Base-by-base conservation (phyloP, 2,113 vertebrate genomes). In the Petrocephalus zakoni region DNA sequence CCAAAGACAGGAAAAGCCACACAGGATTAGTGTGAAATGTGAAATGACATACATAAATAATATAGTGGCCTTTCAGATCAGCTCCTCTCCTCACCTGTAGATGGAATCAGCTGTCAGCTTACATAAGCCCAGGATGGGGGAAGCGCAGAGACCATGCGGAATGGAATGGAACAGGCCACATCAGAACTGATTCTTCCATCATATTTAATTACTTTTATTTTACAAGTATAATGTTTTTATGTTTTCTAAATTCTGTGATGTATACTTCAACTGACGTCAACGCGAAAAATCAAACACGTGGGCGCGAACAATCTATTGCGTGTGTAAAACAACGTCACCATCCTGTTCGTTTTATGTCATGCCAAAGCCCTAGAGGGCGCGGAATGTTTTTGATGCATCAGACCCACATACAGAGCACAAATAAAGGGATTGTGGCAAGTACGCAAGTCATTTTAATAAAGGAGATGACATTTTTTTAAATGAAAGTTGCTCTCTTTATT, bases 11-110 rank as follows among this genome's bases (percentile, higher is more conserved):
- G n/a, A n/a, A 52, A 52, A 25, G 82, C 49, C 49, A 17, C 82
- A 49, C 49, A 85, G 82, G 22, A 85, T 85, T 52, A 51, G 9
- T 21, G 34, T 68, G 86, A 29, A 75, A 22, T 58, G 42, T 46
- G 58, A 46, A 58, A 68, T 49, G 58, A 87, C 53, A 64, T 58
- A 87, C 29, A 56, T 87, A 72, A 87, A 72, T 87, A 64, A 68
- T 49, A 22, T n/a, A 47, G 86, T 42, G 37, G 46, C n/a, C 9
- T 64, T 68, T 22, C 17, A 47, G 10, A 47, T 42, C 19, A 68
- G 1, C n/a, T 25, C 21, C 42, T 1, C 56, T 15, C 4, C 53
- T 29, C 5, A 2, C n/a, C 61, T 58, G 6, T 61, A 29, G 82
- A 52, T 51, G 46, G 82, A 85, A 52, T 49, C 82, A 49, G 82